Base-by-base conservation (phyloP, 2,113 vertebrate species). In the Lonchura striata region DNA sequence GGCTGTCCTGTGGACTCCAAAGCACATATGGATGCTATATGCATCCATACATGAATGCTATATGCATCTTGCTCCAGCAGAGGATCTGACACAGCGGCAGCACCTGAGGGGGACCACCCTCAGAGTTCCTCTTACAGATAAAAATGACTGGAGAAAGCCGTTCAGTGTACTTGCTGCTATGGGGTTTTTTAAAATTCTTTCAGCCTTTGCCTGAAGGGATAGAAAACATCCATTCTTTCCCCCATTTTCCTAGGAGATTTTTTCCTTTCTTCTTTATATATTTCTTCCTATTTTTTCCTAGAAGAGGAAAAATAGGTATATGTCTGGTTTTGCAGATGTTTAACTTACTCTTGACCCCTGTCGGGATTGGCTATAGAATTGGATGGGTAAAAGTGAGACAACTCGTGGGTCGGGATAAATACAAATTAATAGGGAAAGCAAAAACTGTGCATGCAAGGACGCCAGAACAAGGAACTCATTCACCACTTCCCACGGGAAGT, bases 301-400 rank as follows among this genome's bases (percentile, higher is more conserved):
- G 22, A 25, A 1, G 9, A 10, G 53, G 27, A 0, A 39, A 39
- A 39, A 1, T 11, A 57, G 31, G n/a, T 0, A 0, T 2, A 0
- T 33, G 39, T 47, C 19, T 79, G 30, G 37, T 63, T 71, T 30
- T 46, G 63, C 28, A 76, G 23, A n/a, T 22, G 35, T 64, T 80
- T 72, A 49, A 39, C 17, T 19, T 28, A 61, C 31, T 56, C 31
- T 35, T 2, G 7, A 13, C 12, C 18, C 3, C 1, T 0, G 0
- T 23, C 0, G 0, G 12, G 22, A 44, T 21, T 0, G 0, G 28
- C 37, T 35, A 13, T 22, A 23, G 44, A 33, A 14, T 0, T 57
- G 27, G 18, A 11, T 44, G 68, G 28, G 37, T 66, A 46, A 39
- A 74, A 52, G 52, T 24, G 77, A 39, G 18, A 65, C 22, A 74